These are phyloP conservation scores for Alexandromys fortis DNA, from an alignment of 2,113 vertebrate genomes.

Conservation along the genomic window DNA sequence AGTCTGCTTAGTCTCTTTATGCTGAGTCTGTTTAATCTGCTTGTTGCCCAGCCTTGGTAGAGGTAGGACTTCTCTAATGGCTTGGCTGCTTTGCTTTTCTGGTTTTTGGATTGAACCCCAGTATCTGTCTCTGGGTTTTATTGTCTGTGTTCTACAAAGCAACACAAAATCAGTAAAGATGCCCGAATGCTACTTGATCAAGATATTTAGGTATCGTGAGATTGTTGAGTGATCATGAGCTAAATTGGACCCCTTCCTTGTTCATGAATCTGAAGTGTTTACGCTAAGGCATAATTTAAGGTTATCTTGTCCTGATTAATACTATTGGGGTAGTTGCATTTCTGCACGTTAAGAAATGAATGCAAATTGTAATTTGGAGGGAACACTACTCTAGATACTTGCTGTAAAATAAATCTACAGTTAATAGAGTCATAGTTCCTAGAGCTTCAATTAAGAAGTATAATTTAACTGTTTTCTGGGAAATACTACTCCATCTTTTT, in stretches of 20 bases:
- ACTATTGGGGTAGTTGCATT: background rate
- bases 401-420: constrained; percentile 18
- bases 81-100: too few relatives aligned
- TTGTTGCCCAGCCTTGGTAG: too few relatives aligned
- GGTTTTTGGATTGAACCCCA: too few relatives aligned
- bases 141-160: background rate
- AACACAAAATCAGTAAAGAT: background rate
- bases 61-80: too few relatives aligned
- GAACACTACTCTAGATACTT: background rate
- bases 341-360: constrained; percentile 36
- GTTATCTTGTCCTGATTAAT: background rate
- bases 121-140: too few relatives aligned
- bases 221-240: background rate
- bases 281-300: background rate
- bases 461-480: constrained; percentile 32
- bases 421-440: constrained; percentile 23
- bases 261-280: constrained; percentile 21
- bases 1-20: too few relatives aligned
- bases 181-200: background rate
- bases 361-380: background rate
- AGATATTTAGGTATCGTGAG: background rate
- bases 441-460: constrained; percentile 38
- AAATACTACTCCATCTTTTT: background rate
- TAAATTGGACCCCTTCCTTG: background rate
- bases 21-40: too few relatives aligned